Percentiles rank a stretch among this genome's conserved stretches.
Evolutionary conservation across 1,140 invertebrate species (phyloP).

Genomic region (Drosophila tani): DNA sequence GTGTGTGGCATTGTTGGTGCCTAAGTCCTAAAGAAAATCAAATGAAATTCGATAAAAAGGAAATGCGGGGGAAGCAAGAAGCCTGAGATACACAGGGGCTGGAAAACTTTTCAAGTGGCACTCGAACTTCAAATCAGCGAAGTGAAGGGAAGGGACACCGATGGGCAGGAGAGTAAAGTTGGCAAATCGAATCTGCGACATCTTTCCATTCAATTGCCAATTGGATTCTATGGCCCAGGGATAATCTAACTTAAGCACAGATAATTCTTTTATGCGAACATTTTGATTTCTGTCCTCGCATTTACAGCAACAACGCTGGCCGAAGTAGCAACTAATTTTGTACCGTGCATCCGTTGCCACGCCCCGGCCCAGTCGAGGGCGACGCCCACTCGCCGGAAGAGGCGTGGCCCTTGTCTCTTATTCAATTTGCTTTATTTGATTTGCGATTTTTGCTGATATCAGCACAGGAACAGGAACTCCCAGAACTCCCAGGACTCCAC

Average conservation of each 20-base stretch:
- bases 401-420: constrained; percentile 76
- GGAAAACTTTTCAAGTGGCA: constrained; percentile 63
- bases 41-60: constrained; percentile 63
- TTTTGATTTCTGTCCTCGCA: constrained; percentile 74
- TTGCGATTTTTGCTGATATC: constrained; percentile 80
- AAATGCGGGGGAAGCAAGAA: constrained; percentile 40
- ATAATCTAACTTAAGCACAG: constrained; percentile 82
- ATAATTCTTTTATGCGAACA: constrained; percentile 83
- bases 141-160: background rate
- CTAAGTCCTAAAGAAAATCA: constrained; percentile 60
- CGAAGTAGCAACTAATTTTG: constrained; percentile 73
- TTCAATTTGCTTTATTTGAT: constrained; percentile 83
- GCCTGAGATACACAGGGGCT: constrained; percentile 26
- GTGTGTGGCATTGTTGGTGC: constrained; percentile 41
- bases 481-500: constrained; percentile 9
- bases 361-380: constrained; percentile 30
- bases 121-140: constrained; percentile 49
- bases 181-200: constrained; percentile 67
- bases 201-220: constrained; percentile 81
- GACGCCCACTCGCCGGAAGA: constrained; percentile 22
- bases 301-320: constrained; percentile 45
- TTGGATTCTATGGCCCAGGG: constrained; percentile 73
- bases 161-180: constrained; percentile 63
- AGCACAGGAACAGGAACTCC: constrained; percentile 46
- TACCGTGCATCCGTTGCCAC: constrained; percentile 45